Evolutionary conservation across 1,140 invertebrate species (phyloP).

Genomic region (Platorchestia sp.): DNA sequence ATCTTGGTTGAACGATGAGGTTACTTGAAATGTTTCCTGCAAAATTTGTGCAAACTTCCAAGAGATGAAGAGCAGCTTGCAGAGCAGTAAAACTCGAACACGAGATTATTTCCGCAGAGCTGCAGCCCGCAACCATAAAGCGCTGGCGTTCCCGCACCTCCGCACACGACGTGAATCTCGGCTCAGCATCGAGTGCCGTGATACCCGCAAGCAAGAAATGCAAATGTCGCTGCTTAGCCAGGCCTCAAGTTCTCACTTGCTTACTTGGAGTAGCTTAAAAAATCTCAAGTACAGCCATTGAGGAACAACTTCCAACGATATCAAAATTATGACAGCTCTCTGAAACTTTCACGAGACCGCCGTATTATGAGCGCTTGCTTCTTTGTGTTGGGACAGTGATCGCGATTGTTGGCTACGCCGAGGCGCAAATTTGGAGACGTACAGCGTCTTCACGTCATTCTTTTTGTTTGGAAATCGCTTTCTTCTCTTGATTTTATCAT

Average conservation of each 20-base stretch:
- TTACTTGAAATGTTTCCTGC: neutral
- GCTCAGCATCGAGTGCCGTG: neutral
- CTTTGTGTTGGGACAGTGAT: neutral
- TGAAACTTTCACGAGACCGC: neutral
- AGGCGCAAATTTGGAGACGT: neutral
- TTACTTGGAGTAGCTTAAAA: constrained; percentile 1
- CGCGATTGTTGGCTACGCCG: neutral
- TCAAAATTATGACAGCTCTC: constrained; percentile 17
- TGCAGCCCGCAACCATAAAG: neutral
- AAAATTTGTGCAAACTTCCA: neutral
- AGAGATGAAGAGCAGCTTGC: neutral
- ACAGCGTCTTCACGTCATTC: neutral
- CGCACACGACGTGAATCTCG: neutral
- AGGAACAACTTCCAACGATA: constrained; percentile 1
- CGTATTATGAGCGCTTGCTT: neutral
- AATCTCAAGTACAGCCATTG: constrained; percentile 2
- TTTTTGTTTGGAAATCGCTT: neutral
- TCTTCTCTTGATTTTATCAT: neutral
- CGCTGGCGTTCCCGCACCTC: neutral
- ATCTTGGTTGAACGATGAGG: neutral
- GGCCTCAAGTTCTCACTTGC: neutral
- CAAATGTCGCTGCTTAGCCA: constrained; percentile 24
- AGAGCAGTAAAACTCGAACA: neutral
- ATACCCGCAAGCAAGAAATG: neutral
- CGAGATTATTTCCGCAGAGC: neutral